phyloP scores from a whole-genome alignment of 2,888 invertebrate species.

The Orthonevra nobilis region DNA sequence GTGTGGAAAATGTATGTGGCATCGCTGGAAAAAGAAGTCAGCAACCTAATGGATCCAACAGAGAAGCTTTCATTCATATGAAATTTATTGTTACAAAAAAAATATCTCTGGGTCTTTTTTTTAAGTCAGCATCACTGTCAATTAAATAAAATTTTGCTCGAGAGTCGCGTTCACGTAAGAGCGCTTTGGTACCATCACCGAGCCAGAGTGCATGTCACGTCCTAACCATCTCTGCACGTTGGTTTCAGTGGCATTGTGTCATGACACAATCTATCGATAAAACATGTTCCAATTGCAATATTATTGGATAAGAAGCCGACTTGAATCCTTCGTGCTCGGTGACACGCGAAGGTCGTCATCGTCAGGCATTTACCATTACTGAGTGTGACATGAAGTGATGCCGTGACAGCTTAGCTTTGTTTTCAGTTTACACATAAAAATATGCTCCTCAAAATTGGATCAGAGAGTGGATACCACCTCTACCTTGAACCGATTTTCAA shows the following conservation, averaged over 20 bases:
- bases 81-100: too few relatives aligned
- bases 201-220: constrained; percentile 48
- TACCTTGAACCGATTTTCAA: too few relatives aligned
- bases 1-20: constrained; percentile 5
- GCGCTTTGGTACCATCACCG: constrained; percentile 4
- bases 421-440: too few relatives aligned
- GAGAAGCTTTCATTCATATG: not conserved
- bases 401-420: too few relatives aligned
- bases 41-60: not conserved
- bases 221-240: constrained; percentile 15
- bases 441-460: too few relatives aligned
- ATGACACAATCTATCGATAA: constrained; percentile 45
- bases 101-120: too few relatives aligned
- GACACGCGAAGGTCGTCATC: constrained; percentile 9
- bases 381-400: too few relatives aligned
- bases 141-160: not conserved
- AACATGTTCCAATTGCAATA: constrained; percentile 43
- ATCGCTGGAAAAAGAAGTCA: not conserved
- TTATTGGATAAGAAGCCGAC: not conserved
- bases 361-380: too few relatives aligned
- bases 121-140: constrained; percentile 7
- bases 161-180: not conserved
- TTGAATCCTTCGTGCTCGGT: too few relatives aligned
- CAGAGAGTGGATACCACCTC: too few relatives aligned
- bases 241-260: constrained; percentile 30